phyloP scores from a whole-genome alignment of 2,797 vertebrate species.

The Galagoides demidoff region DNA sequence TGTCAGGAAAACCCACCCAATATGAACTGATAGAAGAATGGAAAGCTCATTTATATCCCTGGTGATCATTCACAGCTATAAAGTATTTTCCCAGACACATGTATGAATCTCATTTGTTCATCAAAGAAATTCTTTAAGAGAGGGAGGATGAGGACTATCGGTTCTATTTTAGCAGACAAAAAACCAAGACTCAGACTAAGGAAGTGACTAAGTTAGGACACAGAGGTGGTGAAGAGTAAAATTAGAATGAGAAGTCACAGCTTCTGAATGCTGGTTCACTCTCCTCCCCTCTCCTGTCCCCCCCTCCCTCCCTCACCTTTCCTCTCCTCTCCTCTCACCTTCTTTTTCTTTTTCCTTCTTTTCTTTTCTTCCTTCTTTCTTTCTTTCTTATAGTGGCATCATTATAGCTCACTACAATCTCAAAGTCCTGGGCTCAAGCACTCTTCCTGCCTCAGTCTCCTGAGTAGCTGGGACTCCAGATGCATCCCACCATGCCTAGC shows the following conservation, averaged over 20 bases:
- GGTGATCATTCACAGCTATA: neutral
- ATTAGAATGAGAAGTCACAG: neutral
- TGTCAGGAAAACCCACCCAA: neutral
- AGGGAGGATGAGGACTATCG: neutral
- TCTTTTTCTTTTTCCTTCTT: too few relatives aligned
- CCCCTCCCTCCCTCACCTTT: too few relatives aligned
- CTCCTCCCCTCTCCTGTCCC: too few relatives aligned
- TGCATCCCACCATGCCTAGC: rapidly evolving
- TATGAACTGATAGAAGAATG: neutral
- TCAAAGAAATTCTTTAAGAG: neutral
- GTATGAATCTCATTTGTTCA: neutral
- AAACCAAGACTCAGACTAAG: neutral
- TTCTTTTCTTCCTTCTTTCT: too few relatives aligned
- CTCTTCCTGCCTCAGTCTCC: too few relatives aligned
- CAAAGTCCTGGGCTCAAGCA: neutral
- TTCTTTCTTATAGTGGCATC: neutral
- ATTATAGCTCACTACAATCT: neutral
- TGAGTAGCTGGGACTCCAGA: too few relatives aligned
- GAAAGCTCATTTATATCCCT: neutral
- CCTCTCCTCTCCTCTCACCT: too few relatives aligned
- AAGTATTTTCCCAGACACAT: neutral
- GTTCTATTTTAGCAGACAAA: neutral
- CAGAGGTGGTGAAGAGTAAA: neutral
- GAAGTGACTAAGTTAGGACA: neutral
- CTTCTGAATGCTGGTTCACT: neutral